Base-by-base conservation (phyloP, 2,888 invertebrate species). In the Tenthredo mesomela region DNA sequence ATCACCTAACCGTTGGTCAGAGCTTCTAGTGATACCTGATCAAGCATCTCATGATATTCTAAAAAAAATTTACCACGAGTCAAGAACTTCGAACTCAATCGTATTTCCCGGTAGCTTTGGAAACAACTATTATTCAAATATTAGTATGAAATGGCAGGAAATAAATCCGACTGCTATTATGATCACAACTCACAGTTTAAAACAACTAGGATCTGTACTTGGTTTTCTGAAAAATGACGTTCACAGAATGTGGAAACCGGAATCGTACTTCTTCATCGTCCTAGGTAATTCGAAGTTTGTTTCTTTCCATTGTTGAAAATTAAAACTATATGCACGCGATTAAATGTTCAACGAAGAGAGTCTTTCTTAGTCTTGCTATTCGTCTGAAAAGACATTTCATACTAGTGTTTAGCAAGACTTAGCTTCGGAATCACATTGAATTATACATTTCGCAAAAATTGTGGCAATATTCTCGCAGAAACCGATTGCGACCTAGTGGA, bases 201-300 rank as follows among this genome's bases (percentile, higher is more conserved):
- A 43, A 25, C 10, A 73, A 2, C 43, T 73, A n/a, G 12, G 25
- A 1, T 73, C n/a, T 73, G 25, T 47, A 47, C 29, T 73, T 3
- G 10, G 21, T 21, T 73, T 43, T 15, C 12, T 73, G 73, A 73
- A 73, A 43, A 73, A 40, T 47, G 10, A 9, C 25, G 12, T 10
- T 47, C 0, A n/a, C 9, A 4, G 43, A 21, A 25, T 47, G 0
- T 73, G 73, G 73, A 73, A 10, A 73, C 40, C 43, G 2, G 21
- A 25, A 73, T 43, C 73, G 25, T 47, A 73, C 37, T 73, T 73
- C n/a, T 7, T 73, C 43, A 10, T 73, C 73, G 25, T 73, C 33
- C 1, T 33, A 67, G 61, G 61, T 61, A 12, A 61, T 12, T 61
- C 12, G 4, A 12, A 61, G 25, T 73, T 21, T 2, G 9, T 25